Evolutionary conservation across 1,140 invertebrate species (phyloP), one percentile per base, ranked within the genome.

Genomic region (Drosophila arawakana): DNA sequence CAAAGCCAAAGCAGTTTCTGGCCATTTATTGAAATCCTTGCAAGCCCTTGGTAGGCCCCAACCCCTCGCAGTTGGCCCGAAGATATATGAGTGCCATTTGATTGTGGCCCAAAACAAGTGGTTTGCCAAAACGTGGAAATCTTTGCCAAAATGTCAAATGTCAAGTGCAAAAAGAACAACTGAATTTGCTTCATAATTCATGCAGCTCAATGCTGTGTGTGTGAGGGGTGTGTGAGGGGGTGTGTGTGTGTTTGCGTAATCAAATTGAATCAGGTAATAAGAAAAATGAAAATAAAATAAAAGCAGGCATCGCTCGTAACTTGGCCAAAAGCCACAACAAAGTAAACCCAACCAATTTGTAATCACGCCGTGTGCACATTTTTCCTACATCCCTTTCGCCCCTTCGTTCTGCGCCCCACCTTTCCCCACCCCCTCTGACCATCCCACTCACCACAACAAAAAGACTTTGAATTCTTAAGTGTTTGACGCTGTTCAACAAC

Each of bases 241-340:
- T 30, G 18, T 25, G 10, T 59, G 68, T 21, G 54, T 58, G 30
- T 13, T 41, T 13, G 15, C 18, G 25, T 65, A 71, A 77, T 78
- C 75, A 77, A 85, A 77, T 52, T 58, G 54, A 49, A 78, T 57
- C 60, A 63, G 57, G 73, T 46, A 72, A 66, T 72, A 62, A 63
- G 63, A 34, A 74, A 44, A 50, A 30, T 30, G 25, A 60, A 39
- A 54, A 50, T 35, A 43, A 34, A 58, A 41, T 34, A 46, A 63
- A 55, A 39, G n/a, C 7, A 37, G 54, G 9, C 35, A 47, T 9
- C 8, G 3, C 35, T 11, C 10, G 50, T 13, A 57, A 49, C 62
- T 69, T 52, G 50, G 46, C 49, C 46, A 62, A 66, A 77, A 80
- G 76, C 83, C 83, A 73, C 83, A 86, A 70, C 80, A 86, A 83